Base-by-base conservation (phyloP, 2,113 vertebrate genomes). In the Mohoua ochrocephala region DNA sequence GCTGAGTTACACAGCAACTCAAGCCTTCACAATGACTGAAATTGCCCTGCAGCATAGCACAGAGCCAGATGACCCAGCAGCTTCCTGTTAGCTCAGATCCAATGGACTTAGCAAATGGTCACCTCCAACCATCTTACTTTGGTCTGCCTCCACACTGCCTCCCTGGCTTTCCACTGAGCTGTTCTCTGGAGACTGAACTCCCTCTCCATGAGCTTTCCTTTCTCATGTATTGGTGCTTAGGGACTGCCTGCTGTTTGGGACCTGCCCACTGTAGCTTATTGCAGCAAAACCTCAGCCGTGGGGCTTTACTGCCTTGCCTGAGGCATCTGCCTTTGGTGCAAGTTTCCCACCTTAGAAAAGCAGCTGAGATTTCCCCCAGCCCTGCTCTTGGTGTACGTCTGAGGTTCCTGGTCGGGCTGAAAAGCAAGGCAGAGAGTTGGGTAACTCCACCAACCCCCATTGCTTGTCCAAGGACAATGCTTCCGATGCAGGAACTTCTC, bases 1-100 rank as follows among this genome's bases (percentile, higher is more conserved):
- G 60, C 68, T 87, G 84, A 93, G 69, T 84, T 94, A 94, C 22
- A 2, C 50, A 71, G 87, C 76, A 89, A 15, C 86, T 96, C 93
- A 84, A 65, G 81, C 74, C 79, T 88, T 97, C 91, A 87, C 2
- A 11, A 77, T 84, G 80, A 91, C 50, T 89, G 91, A 91, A 82
- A 91, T 86, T 86, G 39, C 92, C 89, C 56, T 78, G 70, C 77
- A 92, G 75, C 28, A 44, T 3, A 80, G 65, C 52, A 52, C 1
- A 73, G 71, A 93, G 75, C 71, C 13, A 5, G 91, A 26, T 2
- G 19, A 69, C 57, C 68, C 84, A 92, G 82, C 92, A 81, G 56
- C 54, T 93, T 93, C 63, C 67, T 57, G 50, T 78, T 80, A 91
- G 44, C 47, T 90, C 47, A 79, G 22, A 67, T 67, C 91, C 80